These are phyloP conservation scores for Plotosus lineatus DNA, from an alignment of 2,113 vertebrate genomes.

Conservation along the genomic window DNA sequence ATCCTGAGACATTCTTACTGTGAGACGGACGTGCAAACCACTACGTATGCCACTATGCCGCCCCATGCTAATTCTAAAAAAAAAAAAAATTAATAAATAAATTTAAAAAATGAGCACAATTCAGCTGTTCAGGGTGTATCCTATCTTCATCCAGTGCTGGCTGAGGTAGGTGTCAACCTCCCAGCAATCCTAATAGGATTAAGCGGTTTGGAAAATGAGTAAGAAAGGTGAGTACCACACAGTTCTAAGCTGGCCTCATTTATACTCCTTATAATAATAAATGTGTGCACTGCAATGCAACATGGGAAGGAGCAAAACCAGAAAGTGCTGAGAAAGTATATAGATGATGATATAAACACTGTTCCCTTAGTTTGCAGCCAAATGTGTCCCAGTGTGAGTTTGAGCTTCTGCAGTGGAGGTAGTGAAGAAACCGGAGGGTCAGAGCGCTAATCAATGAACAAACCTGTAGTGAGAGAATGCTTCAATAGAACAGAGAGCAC, in stretches of 20 bases:
- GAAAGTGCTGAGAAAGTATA: background rate
- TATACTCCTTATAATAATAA: background rate
- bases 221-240: too few relatives aligned
- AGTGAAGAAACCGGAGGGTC: slow-evolving; percentile 44
- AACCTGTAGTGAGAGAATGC: slow-evolving; percentile 42
- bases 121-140: too few relatives aligned
- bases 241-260: background rate
- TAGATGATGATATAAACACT: background rate
- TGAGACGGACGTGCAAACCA: too few relatives aligned
- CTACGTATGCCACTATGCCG: too few relatives aligned
- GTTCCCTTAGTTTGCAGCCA: background rate
- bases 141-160: too few relatives aligned
- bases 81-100: background rate
- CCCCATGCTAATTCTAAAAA: too few relatives aligned
- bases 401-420: slow-evolving; percentile 44
- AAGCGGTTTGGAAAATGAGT: too few relatives aligned
- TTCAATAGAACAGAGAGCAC: slow-evolving; percentile 53
- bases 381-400: background rate
- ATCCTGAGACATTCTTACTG: too few relatives aligned
- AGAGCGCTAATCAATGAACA: slow-evolving; percentile 63
- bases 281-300: background rate
- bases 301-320: background rate
- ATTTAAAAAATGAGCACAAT: background rate
- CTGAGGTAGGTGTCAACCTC: too few relatives aligned
- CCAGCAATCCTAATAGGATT: too few relatives aligned